Conservation (phyloP, 2,797 vertebrate species). For the Microchirus variegatus region DNA sequence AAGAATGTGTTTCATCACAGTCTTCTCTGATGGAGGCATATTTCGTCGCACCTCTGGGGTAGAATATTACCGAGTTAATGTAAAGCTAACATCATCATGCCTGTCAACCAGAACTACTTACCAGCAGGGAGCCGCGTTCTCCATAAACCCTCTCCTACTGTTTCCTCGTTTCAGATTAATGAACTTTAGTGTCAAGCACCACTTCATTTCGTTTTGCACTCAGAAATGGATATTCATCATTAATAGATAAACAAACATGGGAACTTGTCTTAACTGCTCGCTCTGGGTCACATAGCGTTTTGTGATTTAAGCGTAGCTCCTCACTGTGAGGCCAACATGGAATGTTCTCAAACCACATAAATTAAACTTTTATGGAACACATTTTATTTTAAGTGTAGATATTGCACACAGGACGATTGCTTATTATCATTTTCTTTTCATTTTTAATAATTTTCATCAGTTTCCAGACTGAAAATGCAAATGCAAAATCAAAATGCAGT, state of each 20-base stretch:
- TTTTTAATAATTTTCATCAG: no score
- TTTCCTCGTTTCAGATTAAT: constrained; percentile 74
- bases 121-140: constrained; percentile 72
- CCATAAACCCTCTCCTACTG: constrained; percentile 66
- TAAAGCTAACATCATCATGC: constrained; percentile 73
- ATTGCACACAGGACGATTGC: no score
- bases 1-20: constrained; percentile 38
- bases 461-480: no score
- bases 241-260: constrained; percentile 63
- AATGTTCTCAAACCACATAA: constrained; percentile 11
- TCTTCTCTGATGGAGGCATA: constrained; percentile 41
- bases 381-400: no score
- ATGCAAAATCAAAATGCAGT: no score
- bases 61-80: constrained; percentile 69
- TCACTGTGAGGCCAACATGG: background rate
- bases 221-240: constrained; percentile 61
- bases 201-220: constrained; percentile 63
- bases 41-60: constrained; percentile 37
- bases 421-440: no score
- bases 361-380: constrained; percentile 5
- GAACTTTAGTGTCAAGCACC: constrained; percentile 62
- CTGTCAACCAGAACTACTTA: constrained; percentile 66
- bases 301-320: constrained; percentile 16
- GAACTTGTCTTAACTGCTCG: constrained; percentile 35
- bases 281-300: constrained; percentile 12